phyloP scores from a whole-genome alignment of 2,888 invertebrate genomes.

The Rotaria socialis region DNA sequence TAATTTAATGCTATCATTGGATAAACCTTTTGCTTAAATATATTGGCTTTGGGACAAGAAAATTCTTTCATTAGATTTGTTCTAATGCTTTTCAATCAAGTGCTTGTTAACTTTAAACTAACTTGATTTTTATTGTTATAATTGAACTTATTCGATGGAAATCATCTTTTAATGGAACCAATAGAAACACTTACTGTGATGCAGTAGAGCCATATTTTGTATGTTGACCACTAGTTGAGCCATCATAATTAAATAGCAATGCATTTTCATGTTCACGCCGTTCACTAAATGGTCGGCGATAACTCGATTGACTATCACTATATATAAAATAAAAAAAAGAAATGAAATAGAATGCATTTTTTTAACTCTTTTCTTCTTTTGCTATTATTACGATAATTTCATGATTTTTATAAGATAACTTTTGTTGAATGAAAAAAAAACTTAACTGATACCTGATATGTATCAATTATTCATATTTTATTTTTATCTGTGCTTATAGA shows the following conservation, averaged over 20 bases:
- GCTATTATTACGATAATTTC: neutral
- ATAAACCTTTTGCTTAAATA: neutral
- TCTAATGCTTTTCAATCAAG: neutral
- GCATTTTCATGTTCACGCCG: constrained; percentile 27
- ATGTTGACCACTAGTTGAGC: neutral
- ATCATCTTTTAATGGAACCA: no score
- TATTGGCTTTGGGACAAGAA: neutral
- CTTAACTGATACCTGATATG: no score
- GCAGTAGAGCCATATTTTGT: neutral
- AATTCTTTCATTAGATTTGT: neutral
- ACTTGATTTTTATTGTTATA: no score
- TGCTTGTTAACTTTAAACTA: neutral
- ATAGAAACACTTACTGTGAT: neutral
- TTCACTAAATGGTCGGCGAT: neutral
- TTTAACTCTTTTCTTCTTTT: neutral
- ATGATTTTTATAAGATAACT: no score
- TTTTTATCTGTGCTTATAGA: neutral
- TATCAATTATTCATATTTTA: no score
- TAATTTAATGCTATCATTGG: neutral
- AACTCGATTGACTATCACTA: neutral
- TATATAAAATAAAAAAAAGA: neutral
- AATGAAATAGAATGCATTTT: neutral
- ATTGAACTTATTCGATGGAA: no score
- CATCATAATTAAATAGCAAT: neutral
- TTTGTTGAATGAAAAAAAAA: no score